Evolutionary conservation across 1,140 invertebrate species (phyloP).

Genomic region (Berghia stephanieae): DNA sequence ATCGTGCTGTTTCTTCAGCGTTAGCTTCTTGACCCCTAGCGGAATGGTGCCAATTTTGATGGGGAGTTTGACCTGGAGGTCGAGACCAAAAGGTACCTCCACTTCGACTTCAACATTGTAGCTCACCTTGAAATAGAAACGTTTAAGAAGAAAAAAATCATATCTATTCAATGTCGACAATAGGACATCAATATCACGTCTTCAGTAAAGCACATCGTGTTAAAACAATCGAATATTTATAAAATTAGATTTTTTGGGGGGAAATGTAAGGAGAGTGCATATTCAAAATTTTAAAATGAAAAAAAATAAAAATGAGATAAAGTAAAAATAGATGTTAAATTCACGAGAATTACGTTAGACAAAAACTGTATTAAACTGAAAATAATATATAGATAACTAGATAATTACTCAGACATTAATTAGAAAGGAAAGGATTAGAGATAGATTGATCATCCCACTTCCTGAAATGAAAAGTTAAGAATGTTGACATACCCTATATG

Average conservation of each 20-base stretch:
- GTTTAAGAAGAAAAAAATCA: not conserved
- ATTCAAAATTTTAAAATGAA: not conserved
- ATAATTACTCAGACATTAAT: not conserved
- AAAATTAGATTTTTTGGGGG: not conserved
- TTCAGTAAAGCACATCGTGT: not conserved
- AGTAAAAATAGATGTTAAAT: too few species aligned
- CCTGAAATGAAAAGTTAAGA: not conserved
- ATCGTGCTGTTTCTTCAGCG: too few species aligned
- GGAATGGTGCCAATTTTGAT: conserved; percentile 17
- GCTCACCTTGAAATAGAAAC: not conserved
- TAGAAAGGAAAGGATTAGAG: not conserved
- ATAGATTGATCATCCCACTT: too few species aligned
- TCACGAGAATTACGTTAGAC: too few species aligned
- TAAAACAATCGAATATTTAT: too few species aligned
- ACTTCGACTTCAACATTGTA: not conserved
- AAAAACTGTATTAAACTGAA: too few species aligned
- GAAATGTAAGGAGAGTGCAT: not conserved
- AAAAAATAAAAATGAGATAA: not conserved
- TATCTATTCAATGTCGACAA: not conserved
- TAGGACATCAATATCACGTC: not conserved
- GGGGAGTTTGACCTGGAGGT: conserved; percentile 10
- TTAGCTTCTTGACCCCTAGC: too few species aligned
- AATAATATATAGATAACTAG: not conserved
- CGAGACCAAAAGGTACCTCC: conserved; percentile 16
- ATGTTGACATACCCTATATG: not conserved